A percentile compares a stretch with the other conserved stretches of the same genome.
Evolutionary conservation across 2,113 vertebrate species (phyloP).

Genomic region (Ivindomyrus marchei): DNA sequence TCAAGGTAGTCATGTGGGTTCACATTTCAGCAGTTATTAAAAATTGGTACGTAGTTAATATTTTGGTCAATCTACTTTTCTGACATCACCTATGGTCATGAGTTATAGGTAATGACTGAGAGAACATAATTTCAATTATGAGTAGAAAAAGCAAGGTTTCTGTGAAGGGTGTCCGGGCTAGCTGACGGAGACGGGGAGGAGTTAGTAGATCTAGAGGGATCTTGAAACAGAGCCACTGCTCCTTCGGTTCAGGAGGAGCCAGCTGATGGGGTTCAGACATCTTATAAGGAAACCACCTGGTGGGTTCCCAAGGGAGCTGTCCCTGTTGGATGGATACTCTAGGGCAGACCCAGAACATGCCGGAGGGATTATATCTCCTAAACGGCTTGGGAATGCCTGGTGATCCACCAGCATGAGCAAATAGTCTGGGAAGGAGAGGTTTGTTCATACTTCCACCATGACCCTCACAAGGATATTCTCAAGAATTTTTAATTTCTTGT

Average conservation of each 20-base stretch:
- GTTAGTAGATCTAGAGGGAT: background rate
- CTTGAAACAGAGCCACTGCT: background rate
- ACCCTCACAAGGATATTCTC: no score
- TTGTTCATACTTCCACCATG: no score
- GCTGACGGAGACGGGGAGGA: background rate
- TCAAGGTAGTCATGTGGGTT: no score
- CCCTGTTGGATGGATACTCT: background rate
- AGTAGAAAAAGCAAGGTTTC: no score
- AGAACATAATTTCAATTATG: background rate
- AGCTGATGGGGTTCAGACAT: background rate
- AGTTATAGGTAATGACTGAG: background rate
- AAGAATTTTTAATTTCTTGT: no score
- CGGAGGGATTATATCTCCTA: background rate
- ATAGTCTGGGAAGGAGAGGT: no score
- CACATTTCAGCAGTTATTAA: no score
- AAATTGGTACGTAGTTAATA: background rate
- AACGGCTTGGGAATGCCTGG: background rate
- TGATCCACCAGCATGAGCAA: no score
- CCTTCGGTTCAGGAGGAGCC: no score
- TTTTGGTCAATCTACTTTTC: background rate
- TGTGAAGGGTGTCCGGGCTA: no score
- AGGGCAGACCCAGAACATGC: background rate
- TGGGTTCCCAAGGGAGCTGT: background rate
- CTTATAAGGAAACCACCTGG: background rate
- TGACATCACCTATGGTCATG: background rate